Evolutionary conservation across 2,888 invertebrate genomes (phyloP), one percentile per base, ranked within the genome.

Genomic region (Operophtera brumata): DNA sequence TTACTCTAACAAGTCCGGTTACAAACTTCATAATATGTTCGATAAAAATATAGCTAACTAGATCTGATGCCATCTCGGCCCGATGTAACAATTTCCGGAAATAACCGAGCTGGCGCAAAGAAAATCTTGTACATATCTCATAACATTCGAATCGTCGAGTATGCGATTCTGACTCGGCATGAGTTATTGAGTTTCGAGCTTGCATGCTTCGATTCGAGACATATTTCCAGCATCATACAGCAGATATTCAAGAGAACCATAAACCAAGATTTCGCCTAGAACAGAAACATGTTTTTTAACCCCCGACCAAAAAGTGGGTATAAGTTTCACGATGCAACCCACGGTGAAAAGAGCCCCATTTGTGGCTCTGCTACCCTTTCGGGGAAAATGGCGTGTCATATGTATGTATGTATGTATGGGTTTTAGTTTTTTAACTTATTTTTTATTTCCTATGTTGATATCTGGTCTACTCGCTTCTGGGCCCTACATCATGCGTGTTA

Each of bases 181-280:
- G 66, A 69, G 64, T 69, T 73, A 73, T 73, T 64, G 73, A 67
- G 52, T 60, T 70, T 64, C 58, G 56, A 54, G 61, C 62, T 59
- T 51, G 59, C 58, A 62, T 61, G 59, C 54, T 64, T 59, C 59
- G 61, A 62, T 64, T 62, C 48, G 40, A 53, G 59, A 64, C 65
- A 69, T 62, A 62, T 59, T 59, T 59, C 46, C 36, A 50, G 55
- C 44, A 61, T 57, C 63, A 62, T 25, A 50, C 41, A 34, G 42
- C 36, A 47, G 45, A 54, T 59, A 54, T 51, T 59, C 40, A 52
- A 51, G 9, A 30, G 53, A 56, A 55, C 54, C 51, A 55, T 61
- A 51, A 59, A 55, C 37, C 45, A 54, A 51, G 54, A 54, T 54
- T 47, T 44, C 20, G 28, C 45, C n/a, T 55, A 34, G 39, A 44